A percentile compares a stretch with the other conserved stretches of the same genome.
These are phyloP conservation scores for Dysmachus trigonus DNA, from an alignment of 2,888 invertebrate species.

Conservation along the genomic window DNA sequence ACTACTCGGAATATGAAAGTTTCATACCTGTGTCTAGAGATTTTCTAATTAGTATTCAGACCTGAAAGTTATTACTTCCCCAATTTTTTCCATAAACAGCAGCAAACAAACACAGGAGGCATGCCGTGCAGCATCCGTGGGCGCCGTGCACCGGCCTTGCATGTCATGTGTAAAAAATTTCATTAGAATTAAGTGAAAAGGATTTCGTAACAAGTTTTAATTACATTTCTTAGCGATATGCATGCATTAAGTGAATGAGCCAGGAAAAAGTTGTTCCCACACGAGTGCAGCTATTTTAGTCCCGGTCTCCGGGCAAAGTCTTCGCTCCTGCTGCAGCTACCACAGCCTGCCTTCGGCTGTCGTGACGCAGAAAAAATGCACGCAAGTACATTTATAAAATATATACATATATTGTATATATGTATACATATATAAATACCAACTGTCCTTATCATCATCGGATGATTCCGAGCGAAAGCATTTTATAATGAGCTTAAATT, in stretches of 20 bases:
- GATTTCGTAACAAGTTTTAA: slow-evolving; percentile 22
- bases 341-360: background rate
- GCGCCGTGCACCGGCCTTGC: background rate
- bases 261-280: background rate
- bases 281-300: slow-evolving; percentile 17
- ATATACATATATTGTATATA: background rate
- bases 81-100: slow-evolving; percentile 10
- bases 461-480: slow-evolving; percentile 42
- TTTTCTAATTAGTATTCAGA: slow-evolving; percentile 23
- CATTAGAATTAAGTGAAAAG: slow-evolving; percentile 26
- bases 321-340: background rate
- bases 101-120: background rate
- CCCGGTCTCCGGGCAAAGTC: background rate
- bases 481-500: slow-evolving; percentile 44
- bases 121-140: background rate
- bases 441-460: slow-evolving; percentile 36
- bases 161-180: slow-evolving; percentile 27
- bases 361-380: slow-evolving; percentile 32
- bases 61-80: background rate
- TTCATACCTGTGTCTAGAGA: background rate
- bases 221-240: slow-evolving; percentile 27
- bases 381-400: slow-evolving; percentile 30
- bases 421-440: background rate
- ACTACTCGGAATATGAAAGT: background rate
- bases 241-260: slow-evolving; percentile 33